phyloP scores from a whole-genome alignment of 64 coral and sea anemone species.

The Orbicella faveolata region DNA sequence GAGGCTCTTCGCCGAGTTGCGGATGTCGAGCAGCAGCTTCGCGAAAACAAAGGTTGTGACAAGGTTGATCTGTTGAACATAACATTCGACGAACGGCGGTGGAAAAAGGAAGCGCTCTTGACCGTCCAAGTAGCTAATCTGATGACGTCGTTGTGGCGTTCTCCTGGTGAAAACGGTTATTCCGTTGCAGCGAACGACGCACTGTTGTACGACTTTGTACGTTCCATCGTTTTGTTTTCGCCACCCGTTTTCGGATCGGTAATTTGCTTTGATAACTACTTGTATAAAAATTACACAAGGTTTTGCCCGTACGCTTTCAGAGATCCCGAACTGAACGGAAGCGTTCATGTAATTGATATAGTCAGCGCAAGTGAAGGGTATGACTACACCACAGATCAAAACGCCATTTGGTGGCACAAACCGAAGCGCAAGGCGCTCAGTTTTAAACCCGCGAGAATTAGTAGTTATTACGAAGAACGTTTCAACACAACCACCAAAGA shows the following conservation, averaged over 20 bases:
- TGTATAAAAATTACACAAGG: conserved; percentile 72
- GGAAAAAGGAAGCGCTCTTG: conserved; percentile 72
- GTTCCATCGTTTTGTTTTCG: conserved; percentile 79
- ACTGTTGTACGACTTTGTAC: conserved; percentile 62
- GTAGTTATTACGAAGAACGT: conserved; percentile 37
- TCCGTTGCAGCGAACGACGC: conserved; percentile 61
- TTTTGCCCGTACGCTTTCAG: conserved; percentile 94
- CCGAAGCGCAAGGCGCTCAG: conserved; percentile 45
- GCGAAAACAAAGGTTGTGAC: conserved; percentile 33
- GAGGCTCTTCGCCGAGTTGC: conserved; percentile 29
- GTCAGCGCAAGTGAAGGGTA: conserved; percentile 22
- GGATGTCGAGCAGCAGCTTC: conserved; percentile 31
- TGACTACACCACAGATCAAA: conserved; percentile 47
- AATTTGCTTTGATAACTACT: conserved; percentile 84
- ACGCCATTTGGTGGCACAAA: conserved; percentile 80
- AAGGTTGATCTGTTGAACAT: conserved; percentile 75
- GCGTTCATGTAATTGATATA: conserved; percentile 61
- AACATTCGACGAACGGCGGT: conserved; percentile 70
- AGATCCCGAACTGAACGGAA: conserved; percentile 27
- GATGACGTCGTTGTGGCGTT: conserved; percentile 86
- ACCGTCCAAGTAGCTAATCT: conserved; percentile 81
- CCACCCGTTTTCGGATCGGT: conserved; percentile 76
- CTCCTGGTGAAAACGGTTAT: conserved; percentile 25
- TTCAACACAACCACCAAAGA: conserved; percentile 31
- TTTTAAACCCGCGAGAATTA: conserved; percentile 6